Percentiles rank a stretch among this genome's conserved stretches.
Conservation (phyloP, 2,888 invertebrate species). For the Cistogaster globosa region DNA sequence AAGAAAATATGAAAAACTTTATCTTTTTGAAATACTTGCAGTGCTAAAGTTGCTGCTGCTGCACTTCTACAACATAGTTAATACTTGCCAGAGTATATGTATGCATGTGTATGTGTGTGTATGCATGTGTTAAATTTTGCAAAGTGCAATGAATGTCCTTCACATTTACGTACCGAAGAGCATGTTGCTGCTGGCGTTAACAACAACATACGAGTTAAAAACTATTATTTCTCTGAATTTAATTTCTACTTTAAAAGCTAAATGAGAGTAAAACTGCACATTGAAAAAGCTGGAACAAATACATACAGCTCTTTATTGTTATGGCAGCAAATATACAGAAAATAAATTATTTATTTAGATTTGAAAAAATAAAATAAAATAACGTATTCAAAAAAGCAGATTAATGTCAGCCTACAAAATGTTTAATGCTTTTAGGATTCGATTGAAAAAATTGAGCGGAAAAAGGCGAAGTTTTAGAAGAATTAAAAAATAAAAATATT, state of each 20-base stretch:
- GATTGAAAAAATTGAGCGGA: too few species aligned
- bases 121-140: background rate
- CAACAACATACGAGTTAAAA: conserved; percentile 12
- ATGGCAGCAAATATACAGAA: background rate
- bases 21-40: conserved; percentile 14
- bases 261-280: background rate
- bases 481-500: too few species aligned
- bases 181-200: conserved; percentile 16
- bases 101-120: background rate
- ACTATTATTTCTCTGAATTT: conserved; percentile 6
- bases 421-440: too few species aligned
- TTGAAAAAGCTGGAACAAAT: background rate
- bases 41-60: conserved; percentile 1
- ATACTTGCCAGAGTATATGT: conserved; percentile 13
- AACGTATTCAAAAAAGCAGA: too few species aligned
- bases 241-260: conserved; percentile 20
- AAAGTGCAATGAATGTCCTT: conserved; percentile 69
- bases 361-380: too few species aligned
- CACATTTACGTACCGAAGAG: conserved; percentile 55
- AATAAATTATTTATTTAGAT: too few species aligned
- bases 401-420: too few species aligned
- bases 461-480: too few species aligned
- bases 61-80: conserved; percentile 23
- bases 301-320: background rate
- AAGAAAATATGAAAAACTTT: conserved; percentile 12